Percentiles rank a stretch among this genome's conserved stretches.
These are phyloP conservation scores for Diadema setosum DNA, from an alignment of 35 echinoderm and acorn worm genomes.

Conservation along the genomic window DNA sequence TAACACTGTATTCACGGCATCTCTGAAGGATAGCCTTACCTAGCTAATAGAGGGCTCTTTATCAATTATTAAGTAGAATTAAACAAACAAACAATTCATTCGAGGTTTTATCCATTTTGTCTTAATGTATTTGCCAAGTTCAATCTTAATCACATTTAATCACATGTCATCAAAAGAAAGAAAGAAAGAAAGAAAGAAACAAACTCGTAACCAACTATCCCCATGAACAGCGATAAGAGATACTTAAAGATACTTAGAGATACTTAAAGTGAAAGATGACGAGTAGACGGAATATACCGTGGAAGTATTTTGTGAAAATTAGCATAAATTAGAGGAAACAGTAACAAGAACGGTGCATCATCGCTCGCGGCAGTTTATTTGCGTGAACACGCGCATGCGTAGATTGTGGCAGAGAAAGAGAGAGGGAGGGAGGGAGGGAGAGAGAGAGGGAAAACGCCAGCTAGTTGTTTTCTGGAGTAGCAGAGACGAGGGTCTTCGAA, in stretches of 20 bases:
- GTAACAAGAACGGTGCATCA: background rate
- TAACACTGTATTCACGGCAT: too few species aligned
- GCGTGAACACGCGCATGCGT: background rate
- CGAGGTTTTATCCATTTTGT: too few species aligned
- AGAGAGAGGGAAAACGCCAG: background rate
- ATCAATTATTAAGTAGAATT: too few species aligned
- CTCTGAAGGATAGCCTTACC: too few species aligned
- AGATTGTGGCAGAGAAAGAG: background rate
- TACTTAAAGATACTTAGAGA: background rate
- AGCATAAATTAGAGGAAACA: background rate
- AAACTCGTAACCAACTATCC: too few species aligned
- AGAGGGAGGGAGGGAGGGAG: background rate
- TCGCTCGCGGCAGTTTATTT: conserved; percentile 5
- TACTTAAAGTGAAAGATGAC: background rate
- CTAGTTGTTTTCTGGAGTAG: background rate
- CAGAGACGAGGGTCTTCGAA: background rate
- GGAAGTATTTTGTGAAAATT: background rate
- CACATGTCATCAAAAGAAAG: too few species aligned
- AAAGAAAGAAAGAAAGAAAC: too few species aligned
- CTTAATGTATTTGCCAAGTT: too few species aligned
- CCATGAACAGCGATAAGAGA: background rate
- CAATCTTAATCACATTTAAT: too few species aligned
- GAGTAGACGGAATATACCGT: background rate
- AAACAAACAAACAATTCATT: too few species aligned
- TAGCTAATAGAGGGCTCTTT: too few species aligned